Conservation (phyloP, 2,797 vertebrate genomes). For the Pangasius macronema region DNA sequence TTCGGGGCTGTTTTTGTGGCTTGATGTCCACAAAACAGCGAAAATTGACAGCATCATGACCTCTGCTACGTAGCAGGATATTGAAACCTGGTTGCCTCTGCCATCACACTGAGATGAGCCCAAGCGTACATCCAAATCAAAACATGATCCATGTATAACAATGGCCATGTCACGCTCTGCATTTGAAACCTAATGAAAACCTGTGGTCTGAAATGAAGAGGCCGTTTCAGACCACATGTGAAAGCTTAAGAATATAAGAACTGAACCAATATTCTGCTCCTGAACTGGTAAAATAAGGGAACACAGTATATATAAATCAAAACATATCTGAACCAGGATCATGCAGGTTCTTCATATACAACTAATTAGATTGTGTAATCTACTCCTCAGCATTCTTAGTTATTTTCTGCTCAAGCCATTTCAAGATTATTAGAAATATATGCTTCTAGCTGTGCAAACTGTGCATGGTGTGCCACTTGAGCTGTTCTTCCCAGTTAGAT, state of each 20-base stretch:
- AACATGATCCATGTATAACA: neutral
- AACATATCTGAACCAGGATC: neutral
- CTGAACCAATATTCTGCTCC: neutral
- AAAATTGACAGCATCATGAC: neutral
- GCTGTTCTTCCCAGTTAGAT: conserved; percentile 35
- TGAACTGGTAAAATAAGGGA: neutral
- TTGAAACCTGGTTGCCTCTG: neutral
- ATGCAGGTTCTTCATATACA: neutral
- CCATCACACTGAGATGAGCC: neutral
- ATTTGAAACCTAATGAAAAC: neutral
- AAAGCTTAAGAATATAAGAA: neutral
- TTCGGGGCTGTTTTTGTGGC: neutral
- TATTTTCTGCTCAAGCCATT: conserved; percentile 18
- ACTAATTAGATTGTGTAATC: neutral
- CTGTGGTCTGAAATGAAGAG: neutral
- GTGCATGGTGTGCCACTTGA: conserved; percentile 11
- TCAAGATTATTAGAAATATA: conserved; percentile 19
- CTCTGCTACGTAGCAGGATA: neutral
- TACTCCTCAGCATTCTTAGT: neutral
- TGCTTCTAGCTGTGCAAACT: conserved; percentile 27
- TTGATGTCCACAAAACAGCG: neutral
- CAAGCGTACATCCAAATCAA: neutral
- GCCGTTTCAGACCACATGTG: neutral
- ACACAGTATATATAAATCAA: neutral
- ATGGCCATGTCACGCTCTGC: too few species aligned